Evolutionary conservation across 2,888 invertebrate genomes (phyloP).

Genomic region (Harpalus rubripes): DNA sequence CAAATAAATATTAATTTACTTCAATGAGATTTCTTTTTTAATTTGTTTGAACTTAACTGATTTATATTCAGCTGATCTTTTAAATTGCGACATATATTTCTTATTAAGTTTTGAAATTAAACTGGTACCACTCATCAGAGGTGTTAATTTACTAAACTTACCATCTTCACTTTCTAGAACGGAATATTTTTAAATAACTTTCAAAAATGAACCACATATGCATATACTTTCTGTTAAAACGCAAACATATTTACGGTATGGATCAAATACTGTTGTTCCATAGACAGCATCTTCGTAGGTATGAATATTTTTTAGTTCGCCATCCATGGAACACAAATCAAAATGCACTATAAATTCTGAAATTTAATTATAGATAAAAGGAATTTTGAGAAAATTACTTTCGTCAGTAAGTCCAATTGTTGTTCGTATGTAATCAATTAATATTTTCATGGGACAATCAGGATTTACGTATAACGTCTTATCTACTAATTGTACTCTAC

Average conservation of each 20-base stretch:
- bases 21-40: no score
- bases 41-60: no score
- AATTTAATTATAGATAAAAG: constrained; percentile 39
- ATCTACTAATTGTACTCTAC: constrained; percentile 14
- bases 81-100: neutral
- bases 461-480: constrained; percentile 72
- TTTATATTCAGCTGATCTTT: no score
- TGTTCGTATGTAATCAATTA: constrained; percentile 74
- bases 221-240: constrained; percentile 72
- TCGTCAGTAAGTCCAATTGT: constrained; percentile 69
- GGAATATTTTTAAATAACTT: neutral
- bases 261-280: constrained; percentile 72
- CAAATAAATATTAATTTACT: no score
- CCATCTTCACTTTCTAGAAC: constrained; percentile 69
- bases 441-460: constrained; percentile 75
- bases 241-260: constrained; percentile 71
- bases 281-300: constrained; percentile 69
- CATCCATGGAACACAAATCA: constrained; percentile 73
- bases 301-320: constrained; percentile 71
- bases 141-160: constrained; percentile 66
- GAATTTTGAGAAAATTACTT: constrained; percentile 54
- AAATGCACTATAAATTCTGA: constrained; percentile 71
- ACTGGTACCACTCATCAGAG: constrained; percentile 61
- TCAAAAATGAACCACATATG: no score
- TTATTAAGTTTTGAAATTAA: neutral